phyloP scores from a whole-genome alignment of 2,113 vertebrate species.

The Accipiter virgatus region DNA sequence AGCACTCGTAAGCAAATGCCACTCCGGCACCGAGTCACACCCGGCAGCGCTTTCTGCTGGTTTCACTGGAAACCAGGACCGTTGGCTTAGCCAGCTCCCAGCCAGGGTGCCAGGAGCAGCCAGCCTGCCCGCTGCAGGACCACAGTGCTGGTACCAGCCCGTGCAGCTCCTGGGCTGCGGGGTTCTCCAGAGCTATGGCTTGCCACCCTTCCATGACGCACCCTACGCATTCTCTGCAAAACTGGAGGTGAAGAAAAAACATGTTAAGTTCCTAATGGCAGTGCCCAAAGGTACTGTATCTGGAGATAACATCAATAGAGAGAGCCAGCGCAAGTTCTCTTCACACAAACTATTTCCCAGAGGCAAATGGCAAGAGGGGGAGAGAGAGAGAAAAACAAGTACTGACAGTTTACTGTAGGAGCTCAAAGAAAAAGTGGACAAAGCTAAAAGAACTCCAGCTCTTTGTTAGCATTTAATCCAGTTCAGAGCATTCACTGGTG shows the following conservation, averaged over 20 bases:
- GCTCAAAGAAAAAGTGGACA: slow-evolving; percentile 52
- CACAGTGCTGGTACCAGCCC: neutral
- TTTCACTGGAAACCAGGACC: neutral
- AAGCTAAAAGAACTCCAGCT: slow-evolving; percentile 41
- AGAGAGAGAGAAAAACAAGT: slow-evolving; percentile 33
- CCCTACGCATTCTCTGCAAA: neutral
- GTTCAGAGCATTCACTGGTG: slow-evolving; percentile 32
- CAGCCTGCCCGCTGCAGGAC: neutral
- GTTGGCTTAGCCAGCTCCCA: neutral
- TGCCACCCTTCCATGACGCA: neutral
- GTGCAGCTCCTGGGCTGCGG: neutral
- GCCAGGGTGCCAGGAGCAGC: too few species aligned
- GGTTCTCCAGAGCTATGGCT: neutral
- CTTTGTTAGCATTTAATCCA: slow-evolving; percentile 34
- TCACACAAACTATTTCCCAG: slow-evolving; percentile 56
- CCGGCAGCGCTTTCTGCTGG: neutral
- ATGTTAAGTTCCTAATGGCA: neutral
- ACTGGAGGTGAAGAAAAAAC: neutral
- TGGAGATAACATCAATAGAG: slow-evolving; percentile 23
- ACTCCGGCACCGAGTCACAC: neutral
- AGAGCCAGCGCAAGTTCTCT: neutral
- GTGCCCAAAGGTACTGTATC: slow-evolving; percentile 1
- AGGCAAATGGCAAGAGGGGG: slow-evolving; percentile 13
- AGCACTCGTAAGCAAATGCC: neutral
- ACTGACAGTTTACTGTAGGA: slow-evolving; percentile 42